These are phyloP conservation scores for Mallateleia sp. DNA, from an alignment of 2,888 invertebrate species.

Conservation along the genomic window DNA sequence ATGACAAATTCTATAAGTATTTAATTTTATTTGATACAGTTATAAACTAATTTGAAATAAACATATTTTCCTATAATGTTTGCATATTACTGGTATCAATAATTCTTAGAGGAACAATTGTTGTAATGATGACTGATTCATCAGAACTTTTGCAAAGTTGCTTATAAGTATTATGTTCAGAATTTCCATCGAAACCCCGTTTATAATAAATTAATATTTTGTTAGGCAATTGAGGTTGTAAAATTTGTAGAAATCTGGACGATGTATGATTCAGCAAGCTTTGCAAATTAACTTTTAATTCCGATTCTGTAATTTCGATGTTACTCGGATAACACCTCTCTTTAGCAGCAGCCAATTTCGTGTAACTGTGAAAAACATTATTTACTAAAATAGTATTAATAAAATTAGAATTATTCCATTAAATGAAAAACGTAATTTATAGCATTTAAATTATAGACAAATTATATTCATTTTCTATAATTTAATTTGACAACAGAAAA, in stretches of 20 bases:
- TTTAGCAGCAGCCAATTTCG: constrained; percentile 6
- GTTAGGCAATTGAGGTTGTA: background rate
- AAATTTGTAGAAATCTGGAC: constrained; percentile 2
- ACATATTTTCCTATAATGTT: constrained; percentile 24
- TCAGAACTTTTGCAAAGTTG: constrained; percentile 13
- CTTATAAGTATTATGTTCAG: constrained; percentile 1
- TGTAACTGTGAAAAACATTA: constrained; percentile 6
- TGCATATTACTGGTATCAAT: constrained; percentile 4
- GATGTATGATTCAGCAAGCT: constrained; percentile 22
- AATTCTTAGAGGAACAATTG: constrained; percentile 19
- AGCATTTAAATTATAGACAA: no score
- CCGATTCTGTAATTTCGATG: background rate
- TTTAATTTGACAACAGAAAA: no score
- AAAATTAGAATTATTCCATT: no score
- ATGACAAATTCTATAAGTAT: no score
- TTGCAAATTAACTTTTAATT: constrained; percentile 23
- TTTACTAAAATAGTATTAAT: background rate
- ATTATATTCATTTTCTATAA: no score
- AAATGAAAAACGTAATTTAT: no score
- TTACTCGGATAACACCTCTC: constrained; percentile 16
- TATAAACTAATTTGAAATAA: constrained; percentile 12
- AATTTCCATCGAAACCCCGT: background rate
- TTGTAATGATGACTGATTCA: constrained; percentile 24
- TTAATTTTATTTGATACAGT: background rate
- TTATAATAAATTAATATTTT: constrained; percentile 12